These are phyloP conservation scores for Cyclophora punctaria DNA, from an alignment of 2,888 invertebrate genomes.

Conservation along the genomic window DNA sequence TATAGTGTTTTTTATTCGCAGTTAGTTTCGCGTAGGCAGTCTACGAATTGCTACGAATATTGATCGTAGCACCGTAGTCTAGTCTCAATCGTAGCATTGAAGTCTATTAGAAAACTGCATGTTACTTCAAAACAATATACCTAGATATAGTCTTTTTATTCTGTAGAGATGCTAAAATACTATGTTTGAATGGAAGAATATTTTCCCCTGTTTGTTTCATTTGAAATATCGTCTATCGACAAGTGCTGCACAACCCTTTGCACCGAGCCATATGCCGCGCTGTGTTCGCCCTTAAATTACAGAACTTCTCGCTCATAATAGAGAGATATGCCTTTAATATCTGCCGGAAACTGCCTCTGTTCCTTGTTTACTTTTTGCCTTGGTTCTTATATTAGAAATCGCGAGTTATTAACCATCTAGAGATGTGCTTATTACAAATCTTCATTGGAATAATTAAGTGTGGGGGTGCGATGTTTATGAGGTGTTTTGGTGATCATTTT, in stretches of 20 bases:
- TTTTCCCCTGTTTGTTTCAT: no score
- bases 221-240: conserved; percentile 18
- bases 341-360: conserved; percentile 61
- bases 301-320: conserved; percentile 74
- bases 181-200: no score
- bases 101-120: no score
- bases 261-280: conserved; percentile 64
- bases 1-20: no score
- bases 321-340: conserved; percentile 76
- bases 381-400: conserved; percentile 64
- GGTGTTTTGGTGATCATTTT: background rate
- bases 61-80: no score
- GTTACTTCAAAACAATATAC: no score
- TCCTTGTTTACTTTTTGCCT: conserved; percentile 69
- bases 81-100: no score
- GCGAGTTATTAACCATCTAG: conserved; percentile 12
- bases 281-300: conserved; percentile 69
- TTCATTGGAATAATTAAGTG: conserved; percentile 15
- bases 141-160: no score
- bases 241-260: conserved; percentile 43
- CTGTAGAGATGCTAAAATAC: no score
- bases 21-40: no score
- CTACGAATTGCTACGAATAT: no score
- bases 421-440: conserved; percentile 21
- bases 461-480: conserved; percentile 6